Evolutionary conservation across 2,888 invertebrate genomes (phyloP).

Genomic region (Teleiodes luculella): DNA sequence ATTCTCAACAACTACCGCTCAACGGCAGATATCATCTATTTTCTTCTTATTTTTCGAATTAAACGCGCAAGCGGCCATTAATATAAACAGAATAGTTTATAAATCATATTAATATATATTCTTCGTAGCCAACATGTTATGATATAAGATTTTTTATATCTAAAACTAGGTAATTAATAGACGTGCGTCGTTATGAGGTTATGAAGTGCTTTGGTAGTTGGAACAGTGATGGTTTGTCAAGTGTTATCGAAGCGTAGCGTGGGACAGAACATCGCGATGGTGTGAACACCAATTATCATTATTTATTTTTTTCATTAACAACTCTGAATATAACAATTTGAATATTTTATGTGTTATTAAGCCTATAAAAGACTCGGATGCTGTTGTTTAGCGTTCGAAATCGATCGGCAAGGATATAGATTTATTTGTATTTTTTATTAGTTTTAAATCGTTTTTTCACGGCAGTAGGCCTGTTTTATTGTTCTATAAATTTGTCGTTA

Average conservation of each 20-base stretch:
- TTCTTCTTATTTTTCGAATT: constrained; percentile 30
- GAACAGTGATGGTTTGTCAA: constrained; percentile 36
- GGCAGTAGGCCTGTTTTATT: constrained; percentile 49
- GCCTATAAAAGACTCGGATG: constrained; percentile 7
- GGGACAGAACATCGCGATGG: constrained; percentile 44
- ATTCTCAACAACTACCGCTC: constrained; percentile 24
- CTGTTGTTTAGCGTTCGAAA: constrained; percentile 29
- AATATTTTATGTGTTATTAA: constrained; percentile 51
- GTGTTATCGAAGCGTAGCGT: constrained; percentile 53
- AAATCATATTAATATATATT: constrained; percentile 41
- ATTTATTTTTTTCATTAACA: constrained; percentile 57
- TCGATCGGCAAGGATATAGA: constrained; percentile 21
- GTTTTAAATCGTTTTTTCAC: constrained; percentile 40
- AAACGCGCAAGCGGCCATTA: constrained; percentile 32
- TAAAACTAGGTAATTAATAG: constrained; percentile 30
- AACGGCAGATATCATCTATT: constrained; percentile 26
- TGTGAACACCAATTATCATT: constrained; percentile 63
- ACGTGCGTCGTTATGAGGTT: constrained; percentile 24
- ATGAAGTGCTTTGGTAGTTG: constrained; percentile 52
- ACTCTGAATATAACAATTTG: constrained; percentile 28
- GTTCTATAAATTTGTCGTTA: constrained; percentile 41
- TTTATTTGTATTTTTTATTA: constrained; percentile 27
- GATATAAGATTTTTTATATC: constrained; percentile 28
- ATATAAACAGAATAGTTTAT: constrained; percentile 29
- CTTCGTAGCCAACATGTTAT: constrained; percentile 17